Conservation (phyloP, 2,888 invertebrate species). For the Trissonchulus sp. region DNA sequence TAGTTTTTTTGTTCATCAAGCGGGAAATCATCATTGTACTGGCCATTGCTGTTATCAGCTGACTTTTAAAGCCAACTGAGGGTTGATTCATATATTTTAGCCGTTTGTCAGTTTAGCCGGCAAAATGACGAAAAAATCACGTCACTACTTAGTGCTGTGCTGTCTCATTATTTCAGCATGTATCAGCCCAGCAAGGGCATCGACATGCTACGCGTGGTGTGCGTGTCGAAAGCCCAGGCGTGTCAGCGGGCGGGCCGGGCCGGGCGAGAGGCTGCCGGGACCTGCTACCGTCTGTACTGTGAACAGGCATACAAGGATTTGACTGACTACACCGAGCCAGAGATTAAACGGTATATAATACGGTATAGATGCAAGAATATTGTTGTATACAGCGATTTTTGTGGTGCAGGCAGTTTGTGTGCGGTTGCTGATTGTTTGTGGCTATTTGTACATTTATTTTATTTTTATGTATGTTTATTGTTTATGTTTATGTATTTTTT, state of each 20-base stretch:
- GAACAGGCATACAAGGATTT: constrained; percentile 68
- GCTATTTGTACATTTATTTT: constrained; percentile 29
- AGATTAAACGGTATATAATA: constrained; percentile 64
- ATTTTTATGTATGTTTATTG: constrained; percentile 26
- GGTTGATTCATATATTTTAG: no score
- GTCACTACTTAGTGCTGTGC: no score
- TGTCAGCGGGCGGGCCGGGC: constrained; percentile 85
- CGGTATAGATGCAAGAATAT: constrained; percentile 35
- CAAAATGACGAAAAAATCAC: no score
- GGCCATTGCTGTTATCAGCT: no score
- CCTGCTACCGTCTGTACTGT: constrained; percentile 72
- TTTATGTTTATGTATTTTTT: no score
- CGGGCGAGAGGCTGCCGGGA: constrained; percentile 61
- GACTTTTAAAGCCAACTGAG: no score
- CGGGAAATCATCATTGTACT: no score
- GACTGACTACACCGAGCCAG: constrained; percentile 69
- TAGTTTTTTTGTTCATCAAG: no score
- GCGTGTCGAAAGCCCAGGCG: constrained; percentile 80
- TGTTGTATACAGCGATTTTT: no score
- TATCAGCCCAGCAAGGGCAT: constrained; percentile 43
- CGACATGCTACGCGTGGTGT: constrained; percentile 72
- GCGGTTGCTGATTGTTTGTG: neutral
- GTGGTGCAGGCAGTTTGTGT: constrained; percentile 21
- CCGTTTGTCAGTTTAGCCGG: no score
- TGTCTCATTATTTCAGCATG: constrained; percentile 41